Conservation (phyloP, 2,888 invertebrate genomes). For the Lasioglossum pauxillum region DNA sequence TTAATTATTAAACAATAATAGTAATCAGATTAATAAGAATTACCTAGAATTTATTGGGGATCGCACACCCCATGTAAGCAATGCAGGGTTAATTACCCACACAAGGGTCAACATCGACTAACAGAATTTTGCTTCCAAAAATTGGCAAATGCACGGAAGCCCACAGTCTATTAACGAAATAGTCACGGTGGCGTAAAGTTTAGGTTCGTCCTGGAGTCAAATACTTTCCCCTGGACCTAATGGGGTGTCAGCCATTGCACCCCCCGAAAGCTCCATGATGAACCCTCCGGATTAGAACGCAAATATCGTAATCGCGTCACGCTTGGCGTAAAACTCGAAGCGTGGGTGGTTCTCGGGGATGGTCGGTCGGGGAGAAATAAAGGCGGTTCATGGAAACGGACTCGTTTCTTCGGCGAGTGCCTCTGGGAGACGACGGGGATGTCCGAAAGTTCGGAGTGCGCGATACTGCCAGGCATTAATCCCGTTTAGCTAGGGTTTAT, state of each 20-base stretch:
- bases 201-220: not conserved
- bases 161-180: not conserved
- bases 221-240: not conserved
- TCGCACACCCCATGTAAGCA: no score
- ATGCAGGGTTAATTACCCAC: not conserved
- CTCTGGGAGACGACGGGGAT: not conserved
- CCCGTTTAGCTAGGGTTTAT: constrained; percentile 81
- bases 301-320: constrained; percentile 36
- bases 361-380: constrained; percentile 13
- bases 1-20: no score
- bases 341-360: not conserved
- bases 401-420: constrained; percentile 31
- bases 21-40: no score
- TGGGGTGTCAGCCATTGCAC: not conserved
- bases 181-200: not conserved
- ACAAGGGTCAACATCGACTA: not conserved
- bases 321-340: not conserved
- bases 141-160: not conserved
- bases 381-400: constrained; percentile 5
- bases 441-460: constrained; percentile 36
- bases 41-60: no score
- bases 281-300: not conserved
- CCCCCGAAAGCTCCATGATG: not conserved
- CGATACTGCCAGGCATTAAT: constrained; percentile 75
- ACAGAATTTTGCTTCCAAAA: not conserved